phyloP scores from a whole-genome alignment of 2,888 invertebrate species.

The Eudemis profundana region DNA sequence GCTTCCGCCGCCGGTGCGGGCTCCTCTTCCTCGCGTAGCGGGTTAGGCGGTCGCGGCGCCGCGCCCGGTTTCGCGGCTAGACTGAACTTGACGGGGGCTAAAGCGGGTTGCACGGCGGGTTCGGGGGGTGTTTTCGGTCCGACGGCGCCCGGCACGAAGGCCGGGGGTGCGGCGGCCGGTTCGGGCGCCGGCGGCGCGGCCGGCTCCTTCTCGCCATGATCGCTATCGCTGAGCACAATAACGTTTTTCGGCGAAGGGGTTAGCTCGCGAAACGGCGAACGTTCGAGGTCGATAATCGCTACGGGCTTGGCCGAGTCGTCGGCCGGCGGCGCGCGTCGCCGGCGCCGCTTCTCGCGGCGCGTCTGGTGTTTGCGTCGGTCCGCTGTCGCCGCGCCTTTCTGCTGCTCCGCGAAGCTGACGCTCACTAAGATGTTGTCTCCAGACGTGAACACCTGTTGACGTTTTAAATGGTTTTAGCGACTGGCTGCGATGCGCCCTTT shows the following conservation, averaged over 20 bases:
- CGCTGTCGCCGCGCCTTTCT: conserved; percentile 56
- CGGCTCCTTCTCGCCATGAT: conserved; percentile 83
- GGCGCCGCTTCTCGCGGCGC: conserved; percentile 45
- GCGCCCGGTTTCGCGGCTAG: conserved; percentile 56
- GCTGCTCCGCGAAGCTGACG: conserved; percentile 93
- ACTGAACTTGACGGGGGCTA: conserved; percentile 43
- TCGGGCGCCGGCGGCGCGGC: conserved; percentile 45
- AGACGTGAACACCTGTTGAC: conserved; percentile 90
- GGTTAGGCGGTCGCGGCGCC: conserved; percentile 86
- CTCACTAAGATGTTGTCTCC: conserved; percentile 97
- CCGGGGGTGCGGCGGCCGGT: conserved; percentile 65
- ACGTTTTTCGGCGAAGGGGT: conserved; percentile 92
- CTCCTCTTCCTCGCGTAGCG: conserved; percentile 89
- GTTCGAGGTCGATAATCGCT: conserved; percentile 93
- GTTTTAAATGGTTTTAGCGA: not conserved
- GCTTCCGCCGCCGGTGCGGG: conserved; percentile 86
- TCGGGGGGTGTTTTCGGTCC: conserved; percentile 43
- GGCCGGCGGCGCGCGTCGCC: conserved; percentile 48
- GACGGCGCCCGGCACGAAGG: conserved; percentile 48
- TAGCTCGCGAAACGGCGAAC: conserved; percentile 93
- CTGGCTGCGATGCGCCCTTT: no score
- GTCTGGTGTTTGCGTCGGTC: conserved; percentile 41
- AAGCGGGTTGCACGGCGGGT: conserved; percentile 48
- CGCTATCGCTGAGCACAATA: conserved; percentile 94
- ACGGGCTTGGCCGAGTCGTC: conserved; percentile 86